Conservation (phyloP, 2,888 invertebrate genomes). For the Synanthedon tipuliformis region DNA sequence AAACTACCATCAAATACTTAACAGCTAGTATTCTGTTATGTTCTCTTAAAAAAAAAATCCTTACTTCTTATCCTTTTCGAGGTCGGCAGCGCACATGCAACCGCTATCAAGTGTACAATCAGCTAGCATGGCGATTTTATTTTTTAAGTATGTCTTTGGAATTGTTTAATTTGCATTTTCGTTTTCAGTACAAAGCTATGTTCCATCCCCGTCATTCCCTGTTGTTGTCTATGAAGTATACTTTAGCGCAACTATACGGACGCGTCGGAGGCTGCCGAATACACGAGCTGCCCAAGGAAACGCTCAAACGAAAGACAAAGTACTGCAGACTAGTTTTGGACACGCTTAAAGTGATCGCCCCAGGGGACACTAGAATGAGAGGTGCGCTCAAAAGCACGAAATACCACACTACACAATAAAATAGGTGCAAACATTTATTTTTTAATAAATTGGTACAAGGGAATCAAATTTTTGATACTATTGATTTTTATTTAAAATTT, state of each 20-base stretch:
- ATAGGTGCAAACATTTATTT: too few species aligned
- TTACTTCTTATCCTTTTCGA: too few species aligned
- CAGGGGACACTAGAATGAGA: constrained; percentile 81
- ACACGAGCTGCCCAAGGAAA: constrained; percentile 78
- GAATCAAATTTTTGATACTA: too few species aligned
- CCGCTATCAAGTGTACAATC: too few species aligned
- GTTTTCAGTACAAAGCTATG: constrained; percentile 71
- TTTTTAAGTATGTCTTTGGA: background rate
- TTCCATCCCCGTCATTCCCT: constrained; percentile 84
- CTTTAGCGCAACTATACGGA: constrained; percentile 83
- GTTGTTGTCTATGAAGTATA: constrained; percentile 74
- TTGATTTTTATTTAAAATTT: too few species aligned
- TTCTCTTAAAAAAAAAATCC: too few species aligned
- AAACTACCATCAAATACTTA: too few species aligned
- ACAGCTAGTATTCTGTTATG: too few species aligned
- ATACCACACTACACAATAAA: too few species aligned
- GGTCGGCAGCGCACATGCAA: too few species aligned
- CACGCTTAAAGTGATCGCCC: constrained; percentile 79
- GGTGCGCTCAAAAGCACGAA: constrained; percentile 42
- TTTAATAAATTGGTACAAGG: too few species aligned
- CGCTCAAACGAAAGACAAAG: constrained; percentile 80
- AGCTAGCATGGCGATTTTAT: too few species aligned
- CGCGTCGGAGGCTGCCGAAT: constrained; percentile 77
- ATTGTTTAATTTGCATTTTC: background rate
- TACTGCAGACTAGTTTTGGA: constrained; percentile 76